phyloP scores from a whole-genome alignment of 2,113 vertebrate genomes.

The Galemys pyrenaicus region DNA sequence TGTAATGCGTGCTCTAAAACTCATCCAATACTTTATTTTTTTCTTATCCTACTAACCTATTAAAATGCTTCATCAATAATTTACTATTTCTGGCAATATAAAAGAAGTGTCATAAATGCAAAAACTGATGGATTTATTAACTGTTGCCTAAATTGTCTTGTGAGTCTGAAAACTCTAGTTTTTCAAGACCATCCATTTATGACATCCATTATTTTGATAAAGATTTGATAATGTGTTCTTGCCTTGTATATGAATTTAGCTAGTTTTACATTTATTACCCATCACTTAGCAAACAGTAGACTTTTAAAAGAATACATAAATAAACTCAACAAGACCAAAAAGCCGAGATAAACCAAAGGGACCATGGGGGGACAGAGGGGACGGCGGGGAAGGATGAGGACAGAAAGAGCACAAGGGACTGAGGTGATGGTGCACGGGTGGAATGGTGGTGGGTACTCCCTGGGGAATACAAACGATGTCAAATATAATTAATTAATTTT shows the following conservation, averaged over 20 bases:
- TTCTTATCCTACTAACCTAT: not conserved
- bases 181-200: conserved; percentile 6
- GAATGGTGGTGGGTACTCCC: no score
- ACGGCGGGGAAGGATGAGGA: no score
- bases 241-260: not conserved
- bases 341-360: no score
- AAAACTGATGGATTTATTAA: not conserved
- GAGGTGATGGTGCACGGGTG: no score
- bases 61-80: not conserved
- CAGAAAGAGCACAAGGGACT: no score
- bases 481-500: no score
- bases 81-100: not conserved
- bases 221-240: not conserved
- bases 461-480: no score
- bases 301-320: conserved; percentile 30
- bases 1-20: not conserved
- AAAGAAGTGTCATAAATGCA: not conserved
- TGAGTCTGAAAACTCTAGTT: not conserved
- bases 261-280: not conserved
- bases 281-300: not conserved
- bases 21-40: not conserved
- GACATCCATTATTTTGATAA: not conserved
- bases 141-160: not conserved
- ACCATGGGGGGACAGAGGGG: no score
- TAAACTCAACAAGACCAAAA: no score